phyloP scores from a whole-genome alignment of 2,888 invertebrate genomes.

The Thyatira batis region DNA sequence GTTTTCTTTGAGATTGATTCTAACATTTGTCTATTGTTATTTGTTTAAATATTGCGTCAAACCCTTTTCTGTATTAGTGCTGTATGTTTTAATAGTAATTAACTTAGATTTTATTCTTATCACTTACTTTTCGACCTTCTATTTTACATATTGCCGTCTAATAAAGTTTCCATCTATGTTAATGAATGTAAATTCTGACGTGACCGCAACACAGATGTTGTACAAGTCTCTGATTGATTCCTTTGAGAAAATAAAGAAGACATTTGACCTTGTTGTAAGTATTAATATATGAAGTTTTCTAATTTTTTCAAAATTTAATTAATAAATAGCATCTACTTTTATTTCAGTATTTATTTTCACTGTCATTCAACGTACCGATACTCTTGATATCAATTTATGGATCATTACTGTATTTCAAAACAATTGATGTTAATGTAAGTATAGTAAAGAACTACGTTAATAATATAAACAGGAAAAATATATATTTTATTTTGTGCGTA shows the following conservation, averaged over 20 bases:
- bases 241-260: constrained; percentile 9
- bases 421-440: neutral
- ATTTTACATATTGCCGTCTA: constrained; percentile 14
- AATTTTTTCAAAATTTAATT: neutral
- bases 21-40: neutral
- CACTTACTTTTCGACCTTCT: constrained; percentile 14
- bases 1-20: neutral
- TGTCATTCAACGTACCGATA: constrained; percentile 15
- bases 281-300: neutral
- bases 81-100: constrained; percentile 7
- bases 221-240: constrained; percentile 15
- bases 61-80: neutral
- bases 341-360: constrained; percentile 15
- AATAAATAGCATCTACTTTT: constrained; percentile 1
- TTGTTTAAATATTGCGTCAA: constrained; percentile 2
- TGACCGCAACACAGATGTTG: constrained; percentile 6
- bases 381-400: constrained; percentile 10
- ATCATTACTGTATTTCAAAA: constrained; percentile 2
- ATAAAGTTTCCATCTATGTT: constrained; percentile 6
- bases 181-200: neutral
- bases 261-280: constrained; percentile 14
- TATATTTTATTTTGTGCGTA: too few relatives aligned
- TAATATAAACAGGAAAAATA: too few relatives aligned
- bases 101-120: constrained; percentile 14
- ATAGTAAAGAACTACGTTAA: neutral